Evolutionary conservation across 2,797 vertebrate species (phyloP), one percentile per base, ranked within the genome.

Genomic region (Knipowitschia caucasica): DNA sequence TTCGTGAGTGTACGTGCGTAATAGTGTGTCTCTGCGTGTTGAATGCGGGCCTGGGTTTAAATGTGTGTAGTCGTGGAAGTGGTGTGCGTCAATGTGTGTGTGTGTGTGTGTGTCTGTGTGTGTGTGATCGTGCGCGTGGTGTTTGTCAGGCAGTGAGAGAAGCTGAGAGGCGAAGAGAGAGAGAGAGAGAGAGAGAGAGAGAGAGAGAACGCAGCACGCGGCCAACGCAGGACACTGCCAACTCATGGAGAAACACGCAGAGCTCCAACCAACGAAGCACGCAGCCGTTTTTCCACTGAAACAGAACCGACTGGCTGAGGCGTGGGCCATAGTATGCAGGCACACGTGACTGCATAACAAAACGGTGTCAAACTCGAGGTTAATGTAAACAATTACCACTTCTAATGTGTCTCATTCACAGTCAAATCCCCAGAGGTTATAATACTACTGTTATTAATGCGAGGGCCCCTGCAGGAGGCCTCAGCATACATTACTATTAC

Each of bases 211-310:
- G 46, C 81, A 86, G 84, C 86, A 82, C 81, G 85, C 84, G 84
- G 77, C 84, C 83, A 84, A 81, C 64, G 64, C 81, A 86, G 81
- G 83, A 83, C 86, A 69, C 79, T 86, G 84, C 86, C 83, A 88
- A 86, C 83, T 86, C 81, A 85, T 80, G 80, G 75, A 86, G 83
- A 86, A 85, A 85, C 77, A 71, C 82, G 78, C 62, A 35, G 75
- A 83, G 82, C 81, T 82, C 79, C 79, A 87, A 73, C 83, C 79
- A 85, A 73, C 83, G 80, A 77, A 79, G 80, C 84, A 81, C 74
- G 54, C 62, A 71, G 70, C 69, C 71, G 11, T 43, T 43, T 76
- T 65, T 71, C 45, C 45, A 30, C 45, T 30, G 27, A 47, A 47
- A 47, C 45, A 47, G 17, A 47, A 30, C 14, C n/a, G 10, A 30